phyloP scores from a whole-genome alignment of 2,113 vertebrate species.

The Silurus glanis region DNA sequence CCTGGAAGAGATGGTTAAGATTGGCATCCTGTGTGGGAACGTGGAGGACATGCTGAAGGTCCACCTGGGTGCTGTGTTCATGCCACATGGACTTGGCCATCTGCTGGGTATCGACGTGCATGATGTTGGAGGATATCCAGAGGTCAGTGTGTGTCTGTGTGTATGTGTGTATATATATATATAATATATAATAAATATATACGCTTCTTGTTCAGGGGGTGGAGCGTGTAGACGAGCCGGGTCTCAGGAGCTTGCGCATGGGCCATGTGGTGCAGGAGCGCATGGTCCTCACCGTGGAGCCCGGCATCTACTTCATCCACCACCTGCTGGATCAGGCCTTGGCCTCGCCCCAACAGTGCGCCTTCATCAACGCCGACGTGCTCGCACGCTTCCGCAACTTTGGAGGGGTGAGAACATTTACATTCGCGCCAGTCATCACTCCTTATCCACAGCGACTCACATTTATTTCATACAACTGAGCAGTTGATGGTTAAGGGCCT shows the following conservation, averaged over 20 bases:
- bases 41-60: conserved; percentile 91
- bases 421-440: no score
- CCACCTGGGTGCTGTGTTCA: conserved; percentile 89
- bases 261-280: conserved; percentile 78
- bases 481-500: no score
- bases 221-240: conserved; percentile 79
- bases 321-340: conserved; percentile 87
- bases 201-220: conserved; percentile 72
- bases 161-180: no score
- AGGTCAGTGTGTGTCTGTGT: conserved; percentile 74
- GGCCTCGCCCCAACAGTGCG: conserved; percentile 71
- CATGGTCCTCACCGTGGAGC: conserved; percentile 96
- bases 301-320: conserved; percentile 95
- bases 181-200: no score
- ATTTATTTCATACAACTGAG: no score
- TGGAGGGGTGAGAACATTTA: conserved; percentile 82
- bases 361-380: conserved; percentile 81
- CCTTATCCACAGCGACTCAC: no score
- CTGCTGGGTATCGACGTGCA: conserved; percentile 91
- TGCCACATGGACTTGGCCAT: conserved; percentile 96
- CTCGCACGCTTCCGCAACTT: conserved; percentile 84
- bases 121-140: conserved; percentile 94
- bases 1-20: conserved; percentile 86
- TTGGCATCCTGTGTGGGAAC: conserved; percentile 80
- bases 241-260: conserved; percentile 85